Base-by-base conservation (phyloP, 2,797 vertebrate species). In the Muscicapa comitata region DNA sequence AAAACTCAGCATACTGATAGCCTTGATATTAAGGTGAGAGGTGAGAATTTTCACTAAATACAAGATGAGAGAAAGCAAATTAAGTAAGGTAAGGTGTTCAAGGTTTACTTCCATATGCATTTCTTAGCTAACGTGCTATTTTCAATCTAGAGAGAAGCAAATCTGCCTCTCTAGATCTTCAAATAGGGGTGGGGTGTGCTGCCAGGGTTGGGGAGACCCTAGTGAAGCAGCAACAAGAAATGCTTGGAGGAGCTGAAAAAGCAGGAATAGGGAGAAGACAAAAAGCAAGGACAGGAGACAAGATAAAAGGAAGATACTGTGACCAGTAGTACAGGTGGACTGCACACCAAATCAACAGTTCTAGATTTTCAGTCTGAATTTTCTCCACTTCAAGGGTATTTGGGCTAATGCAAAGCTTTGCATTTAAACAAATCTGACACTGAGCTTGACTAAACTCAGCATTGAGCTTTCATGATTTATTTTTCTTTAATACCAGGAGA, bases 181-280 rank as follows among this genome's bases (percentile, higher is more conserved):
- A 72, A 35, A 9, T 2, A 23, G 16, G 4, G 11, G 14, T 17
- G 17, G 14, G 7, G 6, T 59, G 18, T 1, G 1, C 14, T 83
- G 28, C 1, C 11, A 53, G n/a, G 31, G 55, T 26, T 74, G 61
- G 89, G 17, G 31, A 62, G 62, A 82, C 70, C 17, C 54, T 71
- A 33, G 19, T n/a, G 37, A 87, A 62, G 23, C 10, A 66, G 24
- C 2, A 47, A 57, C 2, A 47, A 57, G 40, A 57, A 88, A 59
- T 17, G 10, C 9, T 33, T 15, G 6, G 45, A 86, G 47, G 19
- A 73, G 24, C 7, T 40, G 26, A 13, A 73, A 70, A 17, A 61
- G 10, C 18, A 76, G 55, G 42, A 81, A 57, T 6, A 62, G 26
- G 51, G 43, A 62, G 17, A 78, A 77, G 35, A 47, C 14, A 61